Evolutionary conservation across 2,797 vertebrate genomes (phyloP).

Genomic region (Clamator glandarius): DNA sequence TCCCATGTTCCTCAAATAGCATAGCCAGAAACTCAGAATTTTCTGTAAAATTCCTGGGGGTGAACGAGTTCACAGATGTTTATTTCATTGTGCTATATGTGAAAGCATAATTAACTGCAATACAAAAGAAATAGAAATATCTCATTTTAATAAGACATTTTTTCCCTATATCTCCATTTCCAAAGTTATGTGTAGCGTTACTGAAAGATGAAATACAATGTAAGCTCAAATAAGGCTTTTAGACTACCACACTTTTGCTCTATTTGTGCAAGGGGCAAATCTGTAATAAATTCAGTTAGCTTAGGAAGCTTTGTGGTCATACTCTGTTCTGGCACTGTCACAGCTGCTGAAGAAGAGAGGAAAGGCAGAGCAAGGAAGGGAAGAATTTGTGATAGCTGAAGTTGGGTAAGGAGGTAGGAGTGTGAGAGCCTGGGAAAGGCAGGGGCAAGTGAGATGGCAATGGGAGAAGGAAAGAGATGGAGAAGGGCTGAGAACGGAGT

Average conservation of each 20-base stretch:
- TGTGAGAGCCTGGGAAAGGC: slow-evolving; percentile 20
- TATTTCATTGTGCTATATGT: background rate
- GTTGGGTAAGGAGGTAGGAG: background rate
- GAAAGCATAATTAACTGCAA: background rate
- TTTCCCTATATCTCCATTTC: background rate
- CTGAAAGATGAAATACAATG: background rate
- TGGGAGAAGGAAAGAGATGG: background rate
- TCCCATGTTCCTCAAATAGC: background rate
- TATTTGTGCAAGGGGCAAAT: background rate
- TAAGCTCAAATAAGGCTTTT: background rate
- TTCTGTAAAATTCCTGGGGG: background rate
- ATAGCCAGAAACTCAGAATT: background rate
- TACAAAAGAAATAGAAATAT: background rate
- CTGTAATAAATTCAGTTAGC: background rate
- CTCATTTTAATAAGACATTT: background rate
- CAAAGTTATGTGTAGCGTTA: background rate
- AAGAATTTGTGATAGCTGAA: background rate
- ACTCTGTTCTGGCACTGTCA: background rate
- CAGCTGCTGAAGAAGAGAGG: background rate
- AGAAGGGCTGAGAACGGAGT: slow-evolving; percentile 41
- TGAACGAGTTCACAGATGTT: background rate
- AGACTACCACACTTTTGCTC: background rate
- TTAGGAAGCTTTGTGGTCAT: background rate
- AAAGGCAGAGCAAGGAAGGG: background rate
- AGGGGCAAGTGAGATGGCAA: background rate